Base-by-base conservation (phyloP, 2,888 invertebrate genomes). In the Cephus sareptanus region DNA sequence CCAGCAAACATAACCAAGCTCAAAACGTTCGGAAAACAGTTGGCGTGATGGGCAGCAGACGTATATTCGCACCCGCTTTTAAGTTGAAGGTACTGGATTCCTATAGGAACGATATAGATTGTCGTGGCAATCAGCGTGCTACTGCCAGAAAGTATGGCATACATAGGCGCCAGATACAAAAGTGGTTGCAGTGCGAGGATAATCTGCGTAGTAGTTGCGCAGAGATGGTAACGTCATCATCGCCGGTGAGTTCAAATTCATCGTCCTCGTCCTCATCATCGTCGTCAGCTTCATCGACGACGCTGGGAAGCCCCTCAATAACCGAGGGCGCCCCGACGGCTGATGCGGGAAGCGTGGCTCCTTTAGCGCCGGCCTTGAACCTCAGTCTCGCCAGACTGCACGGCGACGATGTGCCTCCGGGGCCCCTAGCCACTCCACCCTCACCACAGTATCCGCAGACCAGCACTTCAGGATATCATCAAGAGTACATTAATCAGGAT, bases 71-170 rank as follows among this genome's bases (percentile, higher is more conserved):
- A 89, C 96, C 97, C 86, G 95, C 96, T 92, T 97, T 97, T 92
- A 97, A 97, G 92, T 93, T 97, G 84, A 96, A 96, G 93, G 97
- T 97, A 85, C 93, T 97, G 83, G 97, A 97, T 91, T 97, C 97
- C 73, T 97, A 97, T 91, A 94, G 97, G 83, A 94, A 95, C 87
- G 97, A 97, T 90, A 94, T 95, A 73, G 97, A 97, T 91, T 97
- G 97, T 92, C 96, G 97, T 88, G 97, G 97, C 76, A 97, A 97
- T 92, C 97, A 97, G 91, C 94, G 97, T 76, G 97, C 97, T 4
- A 97, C 97, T 31, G 97, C 97, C 80, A 94, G 97, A 88, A 97
- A 97, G 92, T 97, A 97, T 92, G 96, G 96, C 79, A 97, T 97
- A 83, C 97, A 97, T 91, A 94, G 97, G 79, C 94, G 97, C 79